Conservation (phyloP, 2,797 vertebrate genomes). For the Amniataba percoides region DNA sequence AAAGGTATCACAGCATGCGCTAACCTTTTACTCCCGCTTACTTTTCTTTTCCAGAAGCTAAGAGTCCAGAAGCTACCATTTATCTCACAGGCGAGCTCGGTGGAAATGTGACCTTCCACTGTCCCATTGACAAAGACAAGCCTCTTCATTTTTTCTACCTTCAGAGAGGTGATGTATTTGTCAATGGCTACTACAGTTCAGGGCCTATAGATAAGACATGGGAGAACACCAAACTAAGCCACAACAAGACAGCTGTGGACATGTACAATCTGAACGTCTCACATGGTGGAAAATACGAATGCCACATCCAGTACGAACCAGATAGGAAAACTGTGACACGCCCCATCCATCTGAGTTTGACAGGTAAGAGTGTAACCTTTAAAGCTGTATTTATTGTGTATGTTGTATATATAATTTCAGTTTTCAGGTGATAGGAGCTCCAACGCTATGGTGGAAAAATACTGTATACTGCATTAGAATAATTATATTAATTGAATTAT, state of each 20-base stretch:
- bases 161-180: fast-evolving
- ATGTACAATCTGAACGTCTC: constrained; percentile 40
- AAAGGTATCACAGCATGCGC: neutral
- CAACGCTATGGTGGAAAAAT: neutral
- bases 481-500: neutral
- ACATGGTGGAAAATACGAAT: constrained; percentile 31
- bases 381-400: neutral
- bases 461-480: neutral
- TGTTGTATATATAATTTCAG: neutral
- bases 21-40: neutral
- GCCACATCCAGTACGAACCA: fast-evolving
- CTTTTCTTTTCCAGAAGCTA: constrained; percentile 46
- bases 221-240: constrained; percentile 35
- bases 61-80: fast-evolving
- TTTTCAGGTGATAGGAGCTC: neutral
- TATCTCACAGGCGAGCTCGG: constrained; percentile 29
- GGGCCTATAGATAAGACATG: too few relatives aligned
- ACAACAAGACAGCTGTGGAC: fast-evolving
- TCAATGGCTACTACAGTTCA: too few relatives aligned
- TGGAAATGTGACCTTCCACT: constrained; percentile 54
- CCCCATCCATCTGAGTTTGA: constrained; percentile 14
- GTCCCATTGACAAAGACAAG: fast-evolving
- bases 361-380: constrained; percentile 60
- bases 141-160: neutral
- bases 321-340: fast-evolving